Base-by-base conservation (phyloP, 2,113 vertebrate species). In the Myxocyprinus asiaticus region DNA sequence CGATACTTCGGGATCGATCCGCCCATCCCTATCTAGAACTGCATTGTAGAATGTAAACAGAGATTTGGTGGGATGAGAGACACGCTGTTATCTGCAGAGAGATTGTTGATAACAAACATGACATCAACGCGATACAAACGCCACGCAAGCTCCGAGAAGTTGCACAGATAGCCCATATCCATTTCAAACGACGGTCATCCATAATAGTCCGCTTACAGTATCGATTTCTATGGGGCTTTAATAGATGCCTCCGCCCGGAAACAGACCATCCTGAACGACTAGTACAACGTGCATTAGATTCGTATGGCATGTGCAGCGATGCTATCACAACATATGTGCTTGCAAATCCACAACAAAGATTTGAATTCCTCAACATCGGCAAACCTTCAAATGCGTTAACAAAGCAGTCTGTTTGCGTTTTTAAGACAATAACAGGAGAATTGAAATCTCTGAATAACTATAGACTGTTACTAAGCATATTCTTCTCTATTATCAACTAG, bases 21-120 rank as follows among this genome's bases (percentile, higher is more conserved):
- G 22, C 22, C 22, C 22, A 33, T 33, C 22, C 22, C 22, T 33
- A 33, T 33, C 22, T 33, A 33, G 22, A 33, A 1, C 22, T 33
- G 22, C 22, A 61, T 10, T 47, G 7, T n/a, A 58, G n/a, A 73
- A 12, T 48, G 53, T 71, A 71, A 56, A 58, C 68, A 53, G 11
- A 51, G 17, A 12, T 17, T 48, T 10, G 56, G 42, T 61, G 43
- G 59, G 55, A 73, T 73, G 70, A 5, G 22, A 61, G 10, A 50
- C n/a, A 44, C 43, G 56, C 44, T 22, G 71, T 63, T 74, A 74
- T 74, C 71, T 63, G 62, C 71, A 74, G 58, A 74, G 56, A 44
- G 7, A 11, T 58, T 22, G 58, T 58, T 45, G 72, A 22, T 63
- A 45, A 14, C 50, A 33, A 63, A 74, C 11, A 33, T 42, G 58